A percentile compares a stretch with the other conserved stretches of the same genome.
These are phyloP conservation scores for Cantharis lateralis DNA, from an alignment of 2,888 invertebrate genomes.

Conservation along the genomic window DNA sequence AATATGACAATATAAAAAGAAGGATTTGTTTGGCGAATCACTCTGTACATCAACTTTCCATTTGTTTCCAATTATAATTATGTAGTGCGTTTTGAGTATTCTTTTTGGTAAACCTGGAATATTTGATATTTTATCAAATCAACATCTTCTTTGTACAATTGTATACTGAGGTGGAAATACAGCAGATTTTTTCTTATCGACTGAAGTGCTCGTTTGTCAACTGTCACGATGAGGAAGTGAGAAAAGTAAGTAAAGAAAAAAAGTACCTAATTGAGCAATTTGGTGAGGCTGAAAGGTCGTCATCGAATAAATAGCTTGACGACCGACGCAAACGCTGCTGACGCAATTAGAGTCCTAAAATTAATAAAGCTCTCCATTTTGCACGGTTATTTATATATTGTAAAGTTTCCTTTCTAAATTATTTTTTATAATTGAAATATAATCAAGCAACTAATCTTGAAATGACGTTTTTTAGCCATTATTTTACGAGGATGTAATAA, in stretches of 20 bases:
- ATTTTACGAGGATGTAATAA: neutral
- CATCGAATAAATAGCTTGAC: conserved; percentile 21
- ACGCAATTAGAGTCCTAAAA: conserved; percentile 21
- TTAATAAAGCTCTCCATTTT: conserved; percentile 14
- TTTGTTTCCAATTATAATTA: no score
- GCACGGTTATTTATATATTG: neutral
- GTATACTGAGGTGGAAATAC: conserved; percentile 8
- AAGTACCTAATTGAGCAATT: conserved; percentile 23
- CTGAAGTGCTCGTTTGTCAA: conserved; percentile 33
- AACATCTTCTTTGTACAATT: conserved; percentile 11
- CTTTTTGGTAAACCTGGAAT: no score
- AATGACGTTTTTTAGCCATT: neutral
- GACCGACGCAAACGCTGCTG: conserved; percentile 2
- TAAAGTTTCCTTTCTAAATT: neutral
- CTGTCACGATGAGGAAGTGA: conserved; percentile 31
- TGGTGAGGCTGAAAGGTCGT: conserved; percentile 14
- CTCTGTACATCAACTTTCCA: no score
- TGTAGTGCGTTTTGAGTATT: no score
- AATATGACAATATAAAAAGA: no score
- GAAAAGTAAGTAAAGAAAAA: conserved; percentile 20
- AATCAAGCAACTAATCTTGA: neutral
- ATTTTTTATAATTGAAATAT: neutral
- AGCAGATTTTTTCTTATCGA: conserved; percentile 23
- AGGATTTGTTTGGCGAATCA: no score
- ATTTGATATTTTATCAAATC: conserved; percentile 16